Evolutionary conservation across 2,888 invertebrate genomes (phyloP).

Genomic region (Megastigmus dorsalis): DNA sequence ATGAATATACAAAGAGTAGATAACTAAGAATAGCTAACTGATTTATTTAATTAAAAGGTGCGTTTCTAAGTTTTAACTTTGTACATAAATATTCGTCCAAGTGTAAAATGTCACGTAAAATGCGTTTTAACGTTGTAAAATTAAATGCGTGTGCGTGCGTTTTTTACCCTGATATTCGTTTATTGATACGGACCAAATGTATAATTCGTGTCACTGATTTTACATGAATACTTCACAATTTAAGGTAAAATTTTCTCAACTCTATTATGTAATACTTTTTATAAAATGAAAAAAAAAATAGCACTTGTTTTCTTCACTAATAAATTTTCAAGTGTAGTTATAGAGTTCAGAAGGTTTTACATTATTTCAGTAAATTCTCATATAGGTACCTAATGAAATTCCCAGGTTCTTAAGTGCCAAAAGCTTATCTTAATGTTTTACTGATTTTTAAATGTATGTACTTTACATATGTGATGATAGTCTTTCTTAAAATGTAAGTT

Average conservation of each 20-base stretch:
- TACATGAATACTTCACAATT: conserved; percentile 32
- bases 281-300: conserved; percentile 23
- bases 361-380: conserved; percentile 4
- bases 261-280: conserved; percentile 41
- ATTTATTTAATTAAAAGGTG: conserved; percentile 32
- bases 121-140: conserved; percentile 48
- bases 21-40: not conserved
- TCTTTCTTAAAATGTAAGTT: conserved; percentile 16
- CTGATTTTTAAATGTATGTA: conserved; percentile 12
- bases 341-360: conserved; percentile 21
- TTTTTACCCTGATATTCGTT: conserved; percentile 49
- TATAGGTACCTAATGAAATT: conserved; percentile 24
- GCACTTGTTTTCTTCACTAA: conserved; percentile 24
- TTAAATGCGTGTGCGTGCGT: conserved; percentile 37
- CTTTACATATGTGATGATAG: conserved; percentile 41
- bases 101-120: conserved; percentile 38
- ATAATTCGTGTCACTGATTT: conserved; percentile 31
- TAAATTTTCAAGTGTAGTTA: not conserved
- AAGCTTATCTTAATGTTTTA: conserved; percentile 40
- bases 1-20: conserved; percentile 33
- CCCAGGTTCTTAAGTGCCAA: conserved; percentile 49
- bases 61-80: conserved; percentile 32
- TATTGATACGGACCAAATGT: conserved; percentile 46
- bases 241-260: conserved; percentile 26
- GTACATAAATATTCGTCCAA: conserved; percentile 46